Evolutionary conservation across 2,113 vertebrate genomes (phyloP).

Genomic region (Serinus canaria): DNA sequence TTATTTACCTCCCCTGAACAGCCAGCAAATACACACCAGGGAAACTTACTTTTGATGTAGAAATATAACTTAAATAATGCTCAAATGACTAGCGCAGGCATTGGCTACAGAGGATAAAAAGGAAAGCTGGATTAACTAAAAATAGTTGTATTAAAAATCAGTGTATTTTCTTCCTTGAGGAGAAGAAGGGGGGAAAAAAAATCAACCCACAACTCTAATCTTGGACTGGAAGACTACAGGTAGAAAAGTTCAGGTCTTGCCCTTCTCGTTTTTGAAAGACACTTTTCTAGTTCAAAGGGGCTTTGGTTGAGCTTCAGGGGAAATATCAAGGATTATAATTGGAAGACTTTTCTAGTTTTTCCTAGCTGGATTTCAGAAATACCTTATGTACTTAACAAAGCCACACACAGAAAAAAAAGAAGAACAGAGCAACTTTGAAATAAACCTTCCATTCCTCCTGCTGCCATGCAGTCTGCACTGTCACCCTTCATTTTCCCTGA

Average conservation of each 20-base stretch:
- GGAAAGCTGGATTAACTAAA: slow-evolving; percentile 48
- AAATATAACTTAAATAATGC: slow-evolving; percentile 12
- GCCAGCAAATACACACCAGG: slow-evolving; percentile 4
- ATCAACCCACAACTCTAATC: slow-evolving; percentile 32
- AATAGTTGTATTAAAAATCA: slow-evolving; percentile 43
- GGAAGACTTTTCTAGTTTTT: slow-evolving; percentile 68
- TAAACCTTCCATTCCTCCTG: slow-evolving; percentile 37
- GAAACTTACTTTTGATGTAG: slow-evolving; percentile 22
- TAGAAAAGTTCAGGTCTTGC: slow-evolving; percentile 66
- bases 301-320: slow-evolving; percentile 67
- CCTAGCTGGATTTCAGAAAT: slow-evolving; percentile 62
- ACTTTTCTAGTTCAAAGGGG: slow-evolving; percentile 69
- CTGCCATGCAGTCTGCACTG: neutral
- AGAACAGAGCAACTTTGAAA: slow-evolving; percentile 56
- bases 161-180: slow-evolving; percentile 5
- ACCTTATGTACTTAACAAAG: slow-evolving; percentile 43
- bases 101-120: slow-evolving; percentile 1
- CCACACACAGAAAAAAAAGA: slow-evolving; percentile 2
- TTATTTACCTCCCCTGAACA: slow-evolving; percentile 24
- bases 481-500: neutral
- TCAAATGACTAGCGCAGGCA: neutral
- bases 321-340: slow-evolving; percentile 72
- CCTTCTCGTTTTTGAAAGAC: slow-evolving; percentile 59
- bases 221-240: slow-evolving; percentile 40
- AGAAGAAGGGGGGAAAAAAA: neutral